These are phyloP conservation scores for Rhizomys pruinosus DNA, from an alignment of 2,113 vertebrate genomes.

Conservation along the genomic window DNA sequence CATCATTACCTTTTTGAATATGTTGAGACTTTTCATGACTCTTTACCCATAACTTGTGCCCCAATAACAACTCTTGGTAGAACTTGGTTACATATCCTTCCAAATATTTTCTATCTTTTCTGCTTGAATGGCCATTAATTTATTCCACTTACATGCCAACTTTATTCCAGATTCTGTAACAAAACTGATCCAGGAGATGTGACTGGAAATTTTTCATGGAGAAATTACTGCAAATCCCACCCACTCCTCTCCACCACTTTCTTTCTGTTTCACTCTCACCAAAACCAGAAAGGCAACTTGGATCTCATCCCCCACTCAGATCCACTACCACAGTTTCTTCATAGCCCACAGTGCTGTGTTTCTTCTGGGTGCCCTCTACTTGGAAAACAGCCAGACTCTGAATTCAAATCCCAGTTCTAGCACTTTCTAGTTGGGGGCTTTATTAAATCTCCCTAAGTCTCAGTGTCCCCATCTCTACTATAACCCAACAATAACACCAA, in stretches of 20 bases:
- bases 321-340: not conserved
- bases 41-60: not conserved
- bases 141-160: not conserved
- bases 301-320: not conserved
- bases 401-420: conserved; percentile 25
- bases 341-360: not conserved
- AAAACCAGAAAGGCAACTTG: not conserved
- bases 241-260: not conserved
- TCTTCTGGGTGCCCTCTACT: not conserved
- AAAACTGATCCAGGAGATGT: conserved; percentile 25
- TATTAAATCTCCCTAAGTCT: not conserved
- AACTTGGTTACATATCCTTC: not conserved
- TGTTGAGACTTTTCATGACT: not conserved
- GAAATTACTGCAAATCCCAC: not conserved
- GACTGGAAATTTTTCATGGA: not conserved
- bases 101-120: conserved; percentile 9
- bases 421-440: not conserved
- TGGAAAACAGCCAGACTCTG: not conserved
- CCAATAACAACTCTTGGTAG: conserved; percentile 29
- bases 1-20: not conserved
- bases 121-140: conserved; percentile 7
- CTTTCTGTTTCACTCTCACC: not conserved
- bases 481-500: not conserved
- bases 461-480: not conserved
- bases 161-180: conserved; percentile 1